Percentiles rank a stretch among this genome's conserved stretches.
Evolutionary conservation across 2,113 vertebrate species (phyloP).

Genomic region (Lanius ludovicianus): DNA sequence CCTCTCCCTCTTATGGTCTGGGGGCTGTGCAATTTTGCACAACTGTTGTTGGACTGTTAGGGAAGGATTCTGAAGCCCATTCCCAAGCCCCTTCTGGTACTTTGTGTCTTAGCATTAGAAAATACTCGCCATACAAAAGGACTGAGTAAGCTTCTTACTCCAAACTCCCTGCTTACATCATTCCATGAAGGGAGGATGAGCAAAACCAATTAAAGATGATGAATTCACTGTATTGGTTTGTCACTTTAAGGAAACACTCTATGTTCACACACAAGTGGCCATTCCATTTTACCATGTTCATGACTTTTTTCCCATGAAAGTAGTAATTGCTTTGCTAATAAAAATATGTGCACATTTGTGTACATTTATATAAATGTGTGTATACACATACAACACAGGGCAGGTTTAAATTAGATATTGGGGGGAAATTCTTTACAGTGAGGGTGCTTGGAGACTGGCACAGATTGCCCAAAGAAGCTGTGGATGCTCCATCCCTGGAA

Average conservation of each 20-base stretch:
- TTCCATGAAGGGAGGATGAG: background rate
- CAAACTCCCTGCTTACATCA: background rate
- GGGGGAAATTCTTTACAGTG: background rate
- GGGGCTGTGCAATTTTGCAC: background rate
- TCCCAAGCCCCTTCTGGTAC: background rate
- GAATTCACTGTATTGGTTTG: background rate
- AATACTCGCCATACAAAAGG: background rate
- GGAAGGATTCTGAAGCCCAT: background rate
- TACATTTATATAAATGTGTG: background rate
- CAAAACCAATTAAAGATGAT: background rate
- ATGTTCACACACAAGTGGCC: background rate
- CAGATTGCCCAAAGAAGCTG: background rate
- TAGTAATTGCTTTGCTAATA: background rate
- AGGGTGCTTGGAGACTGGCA: no score
- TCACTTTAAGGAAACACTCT: background rate
- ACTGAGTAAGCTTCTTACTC: background rate
- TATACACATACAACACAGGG: background rate
- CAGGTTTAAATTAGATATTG: background rate
- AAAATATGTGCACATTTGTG: background rate
- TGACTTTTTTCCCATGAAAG: background rate
- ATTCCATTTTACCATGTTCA: background rate
- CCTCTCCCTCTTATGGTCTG: background rate
- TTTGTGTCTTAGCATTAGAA: background rate
- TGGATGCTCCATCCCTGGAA: background rate
- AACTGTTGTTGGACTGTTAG: background rate